Base-by-base conservation (phyloP, 30 jellyfish, hydroid and myxozoan genomes). In the Euphysa ruthae region DNA sequence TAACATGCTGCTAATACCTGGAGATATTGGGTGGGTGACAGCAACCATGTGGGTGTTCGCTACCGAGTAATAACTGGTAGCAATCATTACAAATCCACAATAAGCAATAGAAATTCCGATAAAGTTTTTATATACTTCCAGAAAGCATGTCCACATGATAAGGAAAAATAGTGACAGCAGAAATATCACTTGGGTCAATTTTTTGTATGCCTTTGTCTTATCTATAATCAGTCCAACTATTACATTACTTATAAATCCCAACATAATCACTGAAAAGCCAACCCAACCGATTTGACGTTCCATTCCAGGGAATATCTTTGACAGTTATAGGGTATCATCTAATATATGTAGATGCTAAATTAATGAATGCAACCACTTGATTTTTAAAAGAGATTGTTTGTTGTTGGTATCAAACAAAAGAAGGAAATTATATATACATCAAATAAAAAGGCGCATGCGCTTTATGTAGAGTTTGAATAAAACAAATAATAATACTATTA, bases 301-400 rank as follows among this genome's bases (percentile, higher is more conserved):
- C 19, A 14, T 63, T 0, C 77, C 77, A 63, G 77, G 77, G 3
- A 63, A 63, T 63, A 63, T n/a, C n/a, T n/a, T n/a, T n/a, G n/a
- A n/a, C n/a, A n/a, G n/a, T n/a, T n/a, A n/a, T n/a, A n/a, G n/a
- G n/a, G n/a, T n/a, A n/a, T n/a, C n/a, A n/a, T n/a, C n/a, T n/a
- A n/a, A n/a, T n/a, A n/a, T n/a, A n/a, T n/a, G n/a, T n/a, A n/a
- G n/a, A n/a, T n/a, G n/a, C n/a, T n/a, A n/a, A n/a, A n/a, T n/a
- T n/a, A n/a, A n/a, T n/a, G n/a, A n/a, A n/a, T n/a, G n/a, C n/a
- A n/a, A n/a, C n/a, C n/a, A n/a, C n/a, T n/a, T n/a, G n/a, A n/a
- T n/a, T n/a, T n/a, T n/a, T n/a, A n/a, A n/a, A n/a, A n/a, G n/a
- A n/a, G n/a, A n/a, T n/a, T n/a, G n/a, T n/a, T n/a, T n/a, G n/a